Evolutionary conservation across 2,797 vertebrate genomes (phyloP), one percentile per base, ranked within the genome.

Genomic region (Arrhamphus sclerolepis): DNA sequence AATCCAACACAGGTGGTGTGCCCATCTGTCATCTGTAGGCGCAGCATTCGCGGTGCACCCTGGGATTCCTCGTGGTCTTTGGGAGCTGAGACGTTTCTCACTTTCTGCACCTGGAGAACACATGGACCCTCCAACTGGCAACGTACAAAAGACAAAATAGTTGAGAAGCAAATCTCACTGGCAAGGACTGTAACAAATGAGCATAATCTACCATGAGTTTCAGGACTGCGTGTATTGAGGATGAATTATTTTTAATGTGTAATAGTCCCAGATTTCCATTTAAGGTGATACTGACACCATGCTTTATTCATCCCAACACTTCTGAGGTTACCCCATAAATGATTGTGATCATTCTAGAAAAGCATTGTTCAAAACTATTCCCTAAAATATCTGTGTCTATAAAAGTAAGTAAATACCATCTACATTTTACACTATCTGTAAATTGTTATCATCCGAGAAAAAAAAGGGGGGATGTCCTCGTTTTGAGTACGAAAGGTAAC

Each of bases 41-140:
- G 95, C 73, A 99, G 92, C 96, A 99, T 97, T 80, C 97, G 91
- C 24, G 95, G 97, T 7, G 96, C 95, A 48, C 91, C 92, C 89
- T 97, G 96, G 78, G 96, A 99, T 75, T 98, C 96, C 83, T 98
- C 97, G 0, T 97, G 93, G 84, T 98, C 97, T 91, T 98, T 98
- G 62, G 97, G 94, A 63, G 95, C 95, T 8, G 96, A 89, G 72
- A 98, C 91, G 85, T 98, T 99, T 69, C 97, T 95, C 70, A 98
- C 92, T 91, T 98, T 99, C 89, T 97, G 97, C 87, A 99, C 91
- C 91, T 99, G 97, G 62, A 99, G 93, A 80, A 99, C 94, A 88
- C 95, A 98, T 0, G 96, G 96, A 34, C 97, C 97, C 75, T 97
- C 95, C 87, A 99, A 87, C 97, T 99, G 89, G 44, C 62, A 67